Evolutionary conservation across 2,113 vertebrate species (phyloP).

Genomic region (Ophthalmolycus amberensis): DNA sequence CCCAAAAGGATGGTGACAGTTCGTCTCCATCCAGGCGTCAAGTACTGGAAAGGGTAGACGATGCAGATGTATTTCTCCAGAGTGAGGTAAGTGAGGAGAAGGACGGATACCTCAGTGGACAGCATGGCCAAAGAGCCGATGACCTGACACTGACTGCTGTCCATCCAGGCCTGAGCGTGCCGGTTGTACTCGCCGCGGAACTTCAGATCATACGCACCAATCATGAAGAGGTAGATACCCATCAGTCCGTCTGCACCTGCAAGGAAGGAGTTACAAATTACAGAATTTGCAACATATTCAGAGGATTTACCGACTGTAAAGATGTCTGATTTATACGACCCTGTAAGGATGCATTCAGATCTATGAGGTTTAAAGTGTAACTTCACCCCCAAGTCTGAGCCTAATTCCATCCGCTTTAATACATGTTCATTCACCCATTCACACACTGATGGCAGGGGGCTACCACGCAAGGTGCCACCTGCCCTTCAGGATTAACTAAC

Average conservation of each 20-base stretch:
- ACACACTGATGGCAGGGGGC: no score
- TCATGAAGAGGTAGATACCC: conserved; percentile 97
- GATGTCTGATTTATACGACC: no score
- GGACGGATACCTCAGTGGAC: conserved; percentile 96
- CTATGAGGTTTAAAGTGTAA: neutral
- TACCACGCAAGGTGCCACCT: no score
- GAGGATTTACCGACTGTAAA: neutral
- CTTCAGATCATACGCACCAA: conserved; percentile 94
- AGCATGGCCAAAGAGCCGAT: conserved; percentile 95
- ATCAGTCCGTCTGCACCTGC: conserved; percentile 97
- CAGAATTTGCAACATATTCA: neutral
- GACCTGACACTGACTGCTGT: conserved; percentile 92
- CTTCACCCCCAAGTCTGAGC: neutral
- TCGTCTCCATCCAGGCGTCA: conserved; percentile 90
- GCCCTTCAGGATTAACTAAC: no score
- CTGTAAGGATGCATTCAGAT: neutral
- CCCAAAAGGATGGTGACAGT: conserved; percentile 89
- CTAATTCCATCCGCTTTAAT: neutral
- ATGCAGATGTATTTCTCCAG: conserved; percentile 98
- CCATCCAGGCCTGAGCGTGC: conserved; percentile 96
- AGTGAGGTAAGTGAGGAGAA: conserved; percentile 95
- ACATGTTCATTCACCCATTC: neutral
- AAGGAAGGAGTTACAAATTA: neutral
- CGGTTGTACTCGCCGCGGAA: conserved; percentile 96
- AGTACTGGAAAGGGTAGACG: conserved; percentile 94